Evolutionary conservation across 2,888 invertebrate species (phyloP).

Genomic region (Caenorhabditis macrosperma): DNA sequence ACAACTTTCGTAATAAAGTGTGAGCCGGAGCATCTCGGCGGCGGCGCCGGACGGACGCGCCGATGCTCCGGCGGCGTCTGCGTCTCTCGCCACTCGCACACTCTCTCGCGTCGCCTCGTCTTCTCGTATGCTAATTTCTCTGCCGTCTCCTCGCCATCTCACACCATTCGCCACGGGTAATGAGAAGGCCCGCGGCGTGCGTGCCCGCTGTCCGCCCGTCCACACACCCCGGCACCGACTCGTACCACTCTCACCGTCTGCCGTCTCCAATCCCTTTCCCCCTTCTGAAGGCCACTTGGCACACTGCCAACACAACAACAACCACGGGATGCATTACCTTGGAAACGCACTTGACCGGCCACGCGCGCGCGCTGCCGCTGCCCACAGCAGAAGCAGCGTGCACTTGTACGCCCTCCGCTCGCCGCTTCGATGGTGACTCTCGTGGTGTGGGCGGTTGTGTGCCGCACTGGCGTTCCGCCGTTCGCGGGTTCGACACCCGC

Average conservation of each 20-base stretch:
- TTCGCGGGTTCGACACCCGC: constrained; percentile 5
- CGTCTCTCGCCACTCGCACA: neutral
- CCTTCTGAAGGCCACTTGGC: constrained; percentile 5
- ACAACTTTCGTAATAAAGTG: constrained; percentile 3
- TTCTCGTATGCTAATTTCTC: constrained; percentile 26
- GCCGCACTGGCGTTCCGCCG: constrained; percentile 13
- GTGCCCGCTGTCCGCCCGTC: constrained; percentile 18
- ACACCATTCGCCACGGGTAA: neutral
- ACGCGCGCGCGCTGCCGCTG: neutral
- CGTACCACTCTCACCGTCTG: constrained; percentile 11
- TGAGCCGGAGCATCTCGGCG: neutral
- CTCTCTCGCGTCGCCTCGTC: neutral
- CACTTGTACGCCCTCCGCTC: constrained; percentile 23
- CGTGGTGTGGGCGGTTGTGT: constrained; percentile 41
- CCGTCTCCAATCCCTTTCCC: constrained; percentile 6
- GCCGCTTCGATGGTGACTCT: constrained; percentile 37
- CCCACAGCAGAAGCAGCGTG: too few species aligned
- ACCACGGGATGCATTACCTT: constrained; percentile 7
- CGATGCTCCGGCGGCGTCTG: neutral
- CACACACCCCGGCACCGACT: constrained; percentile 19
- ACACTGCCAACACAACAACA: constrained; percentile 24
- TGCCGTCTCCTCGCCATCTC: constrained; percentile 2
- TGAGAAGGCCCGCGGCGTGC: neutral
- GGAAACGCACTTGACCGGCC: neutral
- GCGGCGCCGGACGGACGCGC: neutral